Evolutionary conservation across 2,888 invertebrate species (phyloP), one percentile per base, ranked within the genome.

Genomic region (Coremacera marginata): DNA sequence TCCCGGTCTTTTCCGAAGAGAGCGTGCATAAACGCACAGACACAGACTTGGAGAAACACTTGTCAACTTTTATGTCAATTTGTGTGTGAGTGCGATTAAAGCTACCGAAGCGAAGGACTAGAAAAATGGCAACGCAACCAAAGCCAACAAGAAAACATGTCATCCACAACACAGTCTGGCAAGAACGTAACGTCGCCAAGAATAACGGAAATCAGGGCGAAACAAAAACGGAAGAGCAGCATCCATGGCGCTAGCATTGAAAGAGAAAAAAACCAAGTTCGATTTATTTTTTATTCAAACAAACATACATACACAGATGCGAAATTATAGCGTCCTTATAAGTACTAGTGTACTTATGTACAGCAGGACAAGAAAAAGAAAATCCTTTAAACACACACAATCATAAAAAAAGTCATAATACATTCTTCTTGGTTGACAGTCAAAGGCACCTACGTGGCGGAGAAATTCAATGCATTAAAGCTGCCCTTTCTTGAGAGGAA

Each of bases 121-220:
- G 27, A n/a, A 62, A 25, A 25, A 63, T 31, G 63, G 14, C 62
- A 62, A 25, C 25, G 27, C 62, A 14, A 27, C 5, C 52, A 52
- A 60, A 51, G 49, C 14, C 34, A 60, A 67, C 67, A 63, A 55
- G 65, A 62, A 77, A 73, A 22, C 34, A 22, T 11, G 65, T 60
- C 11, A 31, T 14, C 2, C 49, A 51, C 49, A 51, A 63, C 14
- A 49, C 55, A 57, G 37, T 70, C 22, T 27, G 70, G 73, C 73
- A 77, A 67, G 74, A 74, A 72, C 11, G 52, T 65, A 76, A 70
- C 34, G 76, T 70, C 65, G 76, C 70, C 65, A 74, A 44, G 70
- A 75, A 51, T n/a, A 49, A 49, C 25, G 68, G 68, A 68, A 49
- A 49, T 31, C 19, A 70, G 25, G 70, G 63, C 67, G 65, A 52